These are phyloP conservation scores for Cyanoramphus novaezelandiae DNA, from an alignment of 2,113 vertebrate genomes.

Conservation along the genomic window DNA sequence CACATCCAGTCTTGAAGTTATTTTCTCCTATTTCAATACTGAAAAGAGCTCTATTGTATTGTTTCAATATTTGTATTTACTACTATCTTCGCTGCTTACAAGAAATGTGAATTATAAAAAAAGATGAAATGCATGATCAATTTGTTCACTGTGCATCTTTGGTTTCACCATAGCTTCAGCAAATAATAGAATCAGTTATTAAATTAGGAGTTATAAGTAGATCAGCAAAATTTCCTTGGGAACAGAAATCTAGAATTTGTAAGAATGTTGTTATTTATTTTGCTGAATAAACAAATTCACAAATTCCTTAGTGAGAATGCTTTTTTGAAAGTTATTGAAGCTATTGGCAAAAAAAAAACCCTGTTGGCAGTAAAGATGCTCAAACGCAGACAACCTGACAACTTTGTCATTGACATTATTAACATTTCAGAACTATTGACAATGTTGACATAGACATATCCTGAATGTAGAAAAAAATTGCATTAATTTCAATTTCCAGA, in stretches of 20 bases:
- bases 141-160: background rate
- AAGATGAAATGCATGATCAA: background rate
- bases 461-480: background rate
- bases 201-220: background rate
- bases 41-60: background rate
- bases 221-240: background rate
- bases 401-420: background rate
- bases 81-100: background rate
- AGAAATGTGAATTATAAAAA: background rate
- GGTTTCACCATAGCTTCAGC: background rate
- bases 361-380: background rate
- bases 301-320: background rate
- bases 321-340: background rate
- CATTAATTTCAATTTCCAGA: background rate
- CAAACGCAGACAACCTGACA: background rate
- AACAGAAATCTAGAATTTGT: background rate
- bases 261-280: background rate
- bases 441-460: background rate
- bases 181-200: background rate
- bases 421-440: background rate
- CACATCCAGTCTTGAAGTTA: background rate
- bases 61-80: background rate
- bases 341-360: background rate
- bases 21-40: background rate
- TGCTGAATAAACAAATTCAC: background rate